phyloP scores from a whole-genome alignment of 1,140 invertebrate species.

The Philotrypesis tridentata region DNA sequence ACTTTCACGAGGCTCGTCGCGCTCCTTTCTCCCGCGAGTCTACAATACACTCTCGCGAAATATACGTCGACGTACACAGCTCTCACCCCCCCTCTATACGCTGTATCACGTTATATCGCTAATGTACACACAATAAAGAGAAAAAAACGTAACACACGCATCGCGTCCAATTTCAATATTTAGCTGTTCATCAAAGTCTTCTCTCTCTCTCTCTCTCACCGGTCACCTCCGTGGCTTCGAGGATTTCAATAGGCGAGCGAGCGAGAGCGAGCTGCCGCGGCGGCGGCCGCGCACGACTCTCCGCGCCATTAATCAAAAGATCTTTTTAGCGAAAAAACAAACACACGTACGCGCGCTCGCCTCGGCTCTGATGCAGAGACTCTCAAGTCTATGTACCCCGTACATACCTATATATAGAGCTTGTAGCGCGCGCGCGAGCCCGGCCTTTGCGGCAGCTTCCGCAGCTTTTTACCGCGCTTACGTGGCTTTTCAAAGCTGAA shows the following conservation, averaged over 20 bases:
- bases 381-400: no score
- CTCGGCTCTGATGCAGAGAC: neutral
- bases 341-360: conserved; percentile 33
- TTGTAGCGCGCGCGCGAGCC: neutral
- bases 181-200: neutral
- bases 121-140: no score
- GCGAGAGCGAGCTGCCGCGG: conserved; percentile 62
- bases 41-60: no score
- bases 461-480: conserved; percentile 35
- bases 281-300: no score
- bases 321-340: conserved; percentile 60
- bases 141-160: no score
- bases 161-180: neutral
- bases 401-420: no score
- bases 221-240: neutral
- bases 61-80: neutral
- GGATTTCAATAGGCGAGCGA: conserved; percentile 70
- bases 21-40: conserved; percentile 49
- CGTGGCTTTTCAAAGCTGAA: conserved; percentile 45
- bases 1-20: conserved; percentile 67
- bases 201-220: no score
- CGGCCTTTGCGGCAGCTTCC: conserved; percentile 41
- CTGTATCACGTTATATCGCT: no score
- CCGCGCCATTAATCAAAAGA: conserved; percentile 69
- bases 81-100: no score